Conservation (phyloP, 1,140 invertebrate species). For the Trichonephila inaurata region DNA sequence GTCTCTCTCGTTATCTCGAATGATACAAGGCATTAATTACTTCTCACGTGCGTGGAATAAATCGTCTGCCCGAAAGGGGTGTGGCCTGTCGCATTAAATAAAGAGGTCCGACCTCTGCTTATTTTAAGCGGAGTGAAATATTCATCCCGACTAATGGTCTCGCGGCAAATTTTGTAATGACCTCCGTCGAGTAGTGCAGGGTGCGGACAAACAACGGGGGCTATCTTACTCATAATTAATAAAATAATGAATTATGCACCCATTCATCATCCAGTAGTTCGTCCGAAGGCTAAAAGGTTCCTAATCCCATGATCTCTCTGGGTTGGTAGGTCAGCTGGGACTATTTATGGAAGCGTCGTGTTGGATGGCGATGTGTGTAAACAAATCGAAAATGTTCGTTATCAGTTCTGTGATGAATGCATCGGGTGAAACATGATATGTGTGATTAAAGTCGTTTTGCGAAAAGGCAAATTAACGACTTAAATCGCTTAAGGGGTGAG, state of each 20-base stretch:
- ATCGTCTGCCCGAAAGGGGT: not conserved
- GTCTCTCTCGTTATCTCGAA: not conserved
- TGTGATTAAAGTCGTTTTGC: no score
- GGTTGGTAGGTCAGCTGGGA: not conserved
- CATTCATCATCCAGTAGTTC: not conserved
- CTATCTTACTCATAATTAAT: not conserved
- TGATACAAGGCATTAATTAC: not conserved
- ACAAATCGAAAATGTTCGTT: not conserved
- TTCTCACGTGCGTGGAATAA: constrained; percentile 9
- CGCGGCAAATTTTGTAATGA: constrained; percentile 8
- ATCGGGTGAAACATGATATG: no score
- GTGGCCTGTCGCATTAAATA: constrained; percentile 15
- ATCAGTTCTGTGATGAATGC: no score
- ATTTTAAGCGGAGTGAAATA: constrained; percentile 1
- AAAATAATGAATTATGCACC: not conserved
- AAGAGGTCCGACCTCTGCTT: not conserved
- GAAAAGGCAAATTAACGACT: no score
- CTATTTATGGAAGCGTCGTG: not conserved
- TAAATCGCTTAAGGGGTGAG: no score
- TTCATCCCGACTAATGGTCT: not conserved
- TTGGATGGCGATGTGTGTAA: not conserved
- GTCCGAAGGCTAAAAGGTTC: not conserved
- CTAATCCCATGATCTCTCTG: not conserved
- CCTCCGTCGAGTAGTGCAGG: not conserved
- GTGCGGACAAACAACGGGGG: not conserved